Percentiles rank a stretch among this genome's conserved stretches.
phyloP scores from a whole-genome alignment of 1,140 invertebrate species.

The Anastrepha ludens region DNA sequence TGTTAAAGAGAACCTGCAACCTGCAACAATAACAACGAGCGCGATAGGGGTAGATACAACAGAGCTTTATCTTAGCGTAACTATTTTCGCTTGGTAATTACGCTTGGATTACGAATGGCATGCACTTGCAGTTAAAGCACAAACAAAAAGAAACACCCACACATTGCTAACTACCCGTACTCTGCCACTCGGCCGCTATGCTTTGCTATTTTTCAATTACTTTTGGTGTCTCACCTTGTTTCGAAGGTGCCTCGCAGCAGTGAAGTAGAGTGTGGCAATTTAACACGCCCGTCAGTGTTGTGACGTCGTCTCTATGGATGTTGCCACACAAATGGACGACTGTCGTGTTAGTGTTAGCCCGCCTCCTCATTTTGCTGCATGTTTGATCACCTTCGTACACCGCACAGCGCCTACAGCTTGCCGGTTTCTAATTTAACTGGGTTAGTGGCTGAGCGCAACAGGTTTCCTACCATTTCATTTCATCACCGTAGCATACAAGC shows the following conservation, averaged over 20 bases:
- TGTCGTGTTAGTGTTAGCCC: slow-evolving; percentile 18
- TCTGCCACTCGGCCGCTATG: background rate
- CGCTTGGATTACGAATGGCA: background rate
- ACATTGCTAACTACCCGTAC: slow-evolving; percentile 1
- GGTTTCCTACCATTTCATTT: slow-evolving; percentile 29
- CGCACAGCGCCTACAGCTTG: background rate
- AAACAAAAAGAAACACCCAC: background rate
- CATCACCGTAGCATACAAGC: background rate
- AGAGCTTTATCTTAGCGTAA: background rate
- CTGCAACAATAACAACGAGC: background rate
- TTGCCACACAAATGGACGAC: background rate
- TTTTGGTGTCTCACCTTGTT: background rate
- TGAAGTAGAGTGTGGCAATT: background rate
- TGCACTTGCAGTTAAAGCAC: background rate
- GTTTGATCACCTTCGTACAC: no score
- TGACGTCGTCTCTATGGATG: no score
- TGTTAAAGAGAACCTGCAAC: background rate
- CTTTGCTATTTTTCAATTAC: slow-evolving; percentile 42
- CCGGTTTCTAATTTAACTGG: slow-evolving; percentile 17
- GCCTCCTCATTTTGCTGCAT: background rate
- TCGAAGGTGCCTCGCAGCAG: background rate
- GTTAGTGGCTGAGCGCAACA: slow-evolving; percentile 42
- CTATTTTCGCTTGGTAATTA: slow-evolving; percentile 21
- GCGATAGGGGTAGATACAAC: background rate
- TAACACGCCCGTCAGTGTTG: slow-evolving; percentile 4